Percentiles rank a stretch among this genome's conserved stretches.
Evolutionary conservation across 2,113 vertebrate genomes (phyloP).

Genomic region (Otolemur garnettii): DNA sequence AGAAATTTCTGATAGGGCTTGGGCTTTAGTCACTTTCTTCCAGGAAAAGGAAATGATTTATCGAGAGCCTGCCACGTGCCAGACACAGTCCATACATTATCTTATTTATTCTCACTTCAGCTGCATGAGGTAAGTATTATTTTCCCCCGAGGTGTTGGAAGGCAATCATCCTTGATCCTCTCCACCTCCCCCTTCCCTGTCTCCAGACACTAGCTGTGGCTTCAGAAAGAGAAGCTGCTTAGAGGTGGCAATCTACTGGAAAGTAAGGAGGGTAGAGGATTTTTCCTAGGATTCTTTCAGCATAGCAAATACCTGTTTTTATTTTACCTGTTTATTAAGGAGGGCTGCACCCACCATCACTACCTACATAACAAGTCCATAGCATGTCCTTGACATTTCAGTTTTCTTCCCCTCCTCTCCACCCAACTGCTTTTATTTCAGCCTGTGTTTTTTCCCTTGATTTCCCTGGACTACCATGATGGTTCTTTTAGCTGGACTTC

Average conservation of each 20-base stretch:
- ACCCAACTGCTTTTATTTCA: not conserved
- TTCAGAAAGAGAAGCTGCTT: not conserved
- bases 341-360: not conserved
- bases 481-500: not conserved
- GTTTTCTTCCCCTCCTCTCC: not conserved
- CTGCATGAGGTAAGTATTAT: slow-evolving; percentile 38
- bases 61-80: not conserved
- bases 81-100: slow-evolving; percentile 17
- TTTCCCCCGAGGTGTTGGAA: slow-evolving; percentile 3
- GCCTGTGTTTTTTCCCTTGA: not conserved
- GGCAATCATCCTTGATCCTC: not conserved
- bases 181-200: not conserved
- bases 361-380: not conserved
- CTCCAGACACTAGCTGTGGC: not conserved
- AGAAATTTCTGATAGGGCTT: not conserved
- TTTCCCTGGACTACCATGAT: not conserved
- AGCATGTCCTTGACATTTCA: not conserved
- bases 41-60: not conserved
- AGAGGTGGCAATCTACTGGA: not conserved
- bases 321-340: not conserved
- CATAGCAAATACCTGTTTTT: not conserved
- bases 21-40: not conserved
- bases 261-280: too few species aligned
- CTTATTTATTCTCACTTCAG: slow-evolving; percentile 43
- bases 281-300: not conserved